These are phyloP conservation scores for Oryzias javanicus DNA, from an alignment of 2,113 vertebrate species.

Conservation along the genomic window DNA sequence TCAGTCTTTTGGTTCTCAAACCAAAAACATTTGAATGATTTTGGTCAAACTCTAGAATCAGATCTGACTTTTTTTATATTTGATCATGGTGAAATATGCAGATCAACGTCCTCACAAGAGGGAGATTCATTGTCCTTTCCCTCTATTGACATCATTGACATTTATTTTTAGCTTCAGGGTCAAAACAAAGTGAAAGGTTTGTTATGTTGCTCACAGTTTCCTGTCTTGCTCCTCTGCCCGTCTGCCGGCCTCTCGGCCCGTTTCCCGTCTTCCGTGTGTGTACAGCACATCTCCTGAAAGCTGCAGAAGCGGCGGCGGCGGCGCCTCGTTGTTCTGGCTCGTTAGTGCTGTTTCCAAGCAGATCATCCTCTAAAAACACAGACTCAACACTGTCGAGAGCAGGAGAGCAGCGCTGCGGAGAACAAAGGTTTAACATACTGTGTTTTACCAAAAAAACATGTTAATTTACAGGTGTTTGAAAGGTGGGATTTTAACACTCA, in stretches of 20 bases:
- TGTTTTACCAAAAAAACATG: neutral
- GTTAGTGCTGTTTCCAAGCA: conserved; percentile 66
- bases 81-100: no score
- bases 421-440: neutral
- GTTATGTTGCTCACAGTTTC: neutral
- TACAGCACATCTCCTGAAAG: conserved; percentile 41
- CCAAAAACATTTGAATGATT: neutral
- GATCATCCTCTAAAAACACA: conserved; percentile 38
- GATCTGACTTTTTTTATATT: no score
- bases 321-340: conserved; percentile 38
- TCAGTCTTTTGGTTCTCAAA: conserved; percentile 5
- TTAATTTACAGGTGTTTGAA: neutral
- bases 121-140: neutral
- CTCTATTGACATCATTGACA: neutral
- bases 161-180: conserved; percentile 9
- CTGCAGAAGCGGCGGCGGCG: conserved; percentile 50
- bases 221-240: neutral
- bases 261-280: conserved; percentile 8
- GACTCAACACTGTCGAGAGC: neutral
- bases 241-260: conserved; percentile 8
- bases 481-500: no score
- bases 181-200: neutral
- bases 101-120: no score
- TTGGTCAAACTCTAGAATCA: no score
- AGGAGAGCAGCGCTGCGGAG: conserved; percentile 15